phyloP scores from a whole-genome alignment of 2,113 vertebrate genomes.

The Tenebrosternarchus preto region DNA sequence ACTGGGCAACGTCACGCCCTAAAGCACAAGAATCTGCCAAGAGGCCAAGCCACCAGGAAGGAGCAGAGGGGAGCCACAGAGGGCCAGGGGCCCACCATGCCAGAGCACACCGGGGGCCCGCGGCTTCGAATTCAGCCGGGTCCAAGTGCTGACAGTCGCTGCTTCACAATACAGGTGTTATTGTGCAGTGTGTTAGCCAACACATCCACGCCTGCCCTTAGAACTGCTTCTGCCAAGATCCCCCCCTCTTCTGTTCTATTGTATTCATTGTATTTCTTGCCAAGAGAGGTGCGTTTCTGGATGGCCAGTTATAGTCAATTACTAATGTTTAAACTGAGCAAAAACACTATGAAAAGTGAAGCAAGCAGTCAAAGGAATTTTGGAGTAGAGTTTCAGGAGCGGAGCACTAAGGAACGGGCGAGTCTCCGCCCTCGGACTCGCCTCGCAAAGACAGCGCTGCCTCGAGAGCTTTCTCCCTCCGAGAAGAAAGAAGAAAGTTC shows the following conservation, averaged over 20 bases:
- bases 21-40: constrained; percentile 44
- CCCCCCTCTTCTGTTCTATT: not conserved
- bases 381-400: not conserved
- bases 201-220: not conserved
- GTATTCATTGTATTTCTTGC: not conserved
- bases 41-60: constrained; percentile 45
- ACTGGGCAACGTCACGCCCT: constrained; percentile 48
- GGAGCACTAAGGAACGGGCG: not conserved
- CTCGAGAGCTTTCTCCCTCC: constrained; percentile 7
- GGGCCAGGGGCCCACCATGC: not conserved
- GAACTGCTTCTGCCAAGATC: not conserved
- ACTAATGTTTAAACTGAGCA: not conserved
- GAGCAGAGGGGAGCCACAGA: constrained; percentile 14
- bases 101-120: constrained; percentile 14
- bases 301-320: no score
- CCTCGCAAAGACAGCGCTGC: constrained; percentile 2
- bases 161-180: not conserved
- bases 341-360: not conserved
- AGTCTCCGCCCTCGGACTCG: not conserved
- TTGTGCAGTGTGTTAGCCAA: not conserved
- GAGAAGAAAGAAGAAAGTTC: no score
- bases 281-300: not conserved
- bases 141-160: not conserved
- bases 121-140: not conserved
- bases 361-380: not conserved